Percentiles rank a stretch among this genome's conserved stretches.
These are phyloP conservation scores for Ochropleura plecta DNA, from an alignment of 2,888 invertebrate genomes.

Conservation along the genomic window DNA sequence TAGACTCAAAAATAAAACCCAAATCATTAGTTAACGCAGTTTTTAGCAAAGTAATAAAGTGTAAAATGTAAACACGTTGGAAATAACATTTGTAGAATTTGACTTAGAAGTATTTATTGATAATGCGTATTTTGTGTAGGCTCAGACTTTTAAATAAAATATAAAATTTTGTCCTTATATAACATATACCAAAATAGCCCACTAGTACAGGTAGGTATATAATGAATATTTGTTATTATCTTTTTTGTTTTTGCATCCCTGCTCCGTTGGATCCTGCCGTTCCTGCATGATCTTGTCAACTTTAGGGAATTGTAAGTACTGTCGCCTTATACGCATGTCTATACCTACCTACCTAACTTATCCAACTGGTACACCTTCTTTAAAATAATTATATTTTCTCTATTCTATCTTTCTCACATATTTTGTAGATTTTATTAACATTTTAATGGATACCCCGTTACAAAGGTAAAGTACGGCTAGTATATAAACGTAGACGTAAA, in stretches of 20 bases:
- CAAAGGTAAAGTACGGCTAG: slow-evolving; percentile 68
- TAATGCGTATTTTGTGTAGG: slow-evolving; percentile 48
- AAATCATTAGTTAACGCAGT: slow-evolving; percentile 55
- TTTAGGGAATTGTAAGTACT: slow-evolving; percentile 89
- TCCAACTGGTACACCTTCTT: slow-evolving; percentile 45
- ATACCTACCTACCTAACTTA: slow-evolving; percentile 36
- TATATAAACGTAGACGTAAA: slow-evolving; percentile 58
- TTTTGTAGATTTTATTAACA: slow-evolving; percentile 49
- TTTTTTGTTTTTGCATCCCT: slow-evolving; percentile 83
- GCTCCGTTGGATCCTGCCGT: slow-evolving; percentile 87
- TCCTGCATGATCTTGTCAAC: slow-evolving; percentile 87
- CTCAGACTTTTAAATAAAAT: neutral
- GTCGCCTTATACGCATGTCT: slow-evolving; percentile 74
- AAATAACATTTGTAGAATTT: slow-evolving; percentile 51
- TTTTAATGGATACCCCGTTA: slow-evolving; percentile 49
- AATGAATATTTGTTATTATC: slow-evolving; percentile 77
- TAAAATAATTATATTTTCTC: slow-evolving; percentile 30
- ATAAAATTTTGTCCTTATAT: neutral
- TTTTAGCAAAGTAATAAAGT: slow-evolving; percentile 42
- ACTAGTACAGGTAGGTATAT: slow-evolving; percentile 68
- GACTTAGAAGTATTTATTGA: slow-evolving; percentile 47
- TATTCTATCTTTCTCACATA: slow-evolving; percentile 56
- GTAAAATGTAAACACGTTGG: slow-evolving; percentile 32
- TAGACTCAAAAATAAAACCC: slow-evolving; percentile 47
- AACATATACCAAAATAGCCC: slow-evolving; percentile 62